Evolutionary conservation across 2,888 invertebrate species (phyloP).

Genomic region (Brenthis hecate): DNA sequence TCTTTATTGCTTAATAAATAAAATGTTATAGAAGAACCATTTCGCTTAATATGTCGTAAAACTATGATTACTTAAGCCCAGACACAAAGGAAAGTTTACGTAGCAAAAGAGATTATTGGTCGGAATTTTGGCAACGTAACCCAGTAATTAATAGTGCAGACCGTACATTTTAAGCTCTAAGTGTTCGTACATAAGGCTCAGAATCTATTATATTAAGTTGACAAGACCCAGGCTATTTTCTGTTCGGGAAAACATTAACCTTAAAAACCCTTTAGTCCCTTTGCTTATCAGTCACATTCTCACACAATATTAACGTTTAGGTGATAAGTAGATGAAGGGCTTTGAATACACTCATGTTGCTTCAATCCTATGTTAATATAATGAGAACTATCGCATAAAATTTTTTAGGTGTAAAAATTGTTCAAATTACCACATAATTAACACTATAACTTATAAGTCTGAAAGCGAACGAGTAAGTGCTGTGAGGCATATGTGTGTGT

Average conservation of each 20-base stretch:
- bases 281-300: conserved; percentile 39
- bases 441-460: too few species aligned
- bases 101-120: conserved; percentile 26
- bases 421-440: too few species aligned
- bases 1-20: background rate
- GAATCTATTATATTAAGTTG: conserved; percentile 43
- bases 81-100: conserved; percentile 30
- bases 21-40: conserved; percentile 4
- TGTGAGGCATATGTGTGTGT: too few species aligned
- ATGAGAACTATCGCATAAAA: too few species aligned
- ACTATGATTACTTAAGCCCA: conserved; percentile 26
- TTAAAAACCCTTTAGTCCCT: conserved; percentile 44
- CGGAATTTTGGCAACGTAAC: conserved; percentile 26
- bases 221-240: conserved; percentile 51
- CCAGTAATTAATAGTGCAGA: conserved; percentile 24
- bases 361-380: background rate
- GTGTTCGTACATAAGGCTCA: background rate
- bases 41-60: conserved; percentile 14
- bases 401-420: too few species aligned
- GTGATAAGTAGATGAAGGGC: conserved; percentile 50
- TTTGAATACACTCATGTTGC: conserved; percentile 27
- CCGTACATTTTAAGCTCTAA: conserved; percentile 22
- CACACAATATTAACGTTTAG: conserved; percentile 44
- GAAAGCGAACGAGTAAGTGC: too few species aligned
- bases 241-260: conserved; percentile 51